A percentile compares a stretch with the other conserved stretches of the same genome.
These are phyloP conservation scores for Sylvia atricapilla DNA, from an alignment of 2,113 vertebrate genomes.

Conservation along the genomic window DNA sequence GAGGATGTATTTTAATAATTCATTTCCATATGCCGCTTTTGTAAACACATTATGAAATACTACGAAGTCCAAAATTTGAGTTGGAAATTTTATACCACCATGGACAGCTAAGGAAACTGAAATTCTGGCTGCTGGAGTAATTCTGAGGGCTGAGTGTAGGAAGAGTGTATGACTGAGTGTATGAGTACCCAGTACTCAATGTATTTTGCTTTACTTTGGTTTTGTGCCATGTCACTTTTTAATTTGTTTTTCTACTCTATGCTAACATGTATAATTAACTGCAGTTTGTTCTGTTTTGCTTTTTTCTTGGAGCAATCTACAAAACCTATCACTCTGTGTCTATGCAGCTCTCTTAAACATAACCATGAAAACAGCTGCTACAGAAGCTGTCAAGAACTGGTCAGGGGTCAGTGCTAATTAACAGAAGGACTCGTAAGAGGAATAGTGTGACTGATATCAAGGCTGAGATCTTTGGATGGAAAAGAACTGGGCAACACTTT, in stretches of 20 bases:
- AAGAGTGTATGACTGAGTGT: background rate
- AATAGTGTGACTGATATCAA: background rate
- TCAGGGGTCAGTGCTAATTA: constrained; percentile 8
- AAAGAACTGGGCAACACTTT: background rate
- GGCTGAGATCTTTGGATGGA: background rate
- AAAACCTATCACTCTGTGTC: background rate
- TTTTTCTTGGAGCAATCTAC: background rate
- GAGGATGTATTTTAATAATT: background rate
- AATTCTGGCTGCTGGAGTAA: background rate
- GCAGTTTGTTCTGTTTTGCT: background rate
- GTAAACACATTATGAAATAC: background rate
- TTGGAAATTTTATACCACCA: background rate
- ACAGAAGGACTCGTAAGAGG: background rate
- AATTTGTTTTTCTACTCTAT: background rate
- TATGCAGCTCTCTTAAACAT: background rate
- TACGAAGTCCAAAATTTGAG: background rate
- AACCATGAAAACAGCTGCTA: background rate
- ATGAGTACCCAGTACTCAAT: background rate
- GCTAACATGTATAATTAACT: background rate
- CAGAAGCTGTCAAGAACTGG: background rate
- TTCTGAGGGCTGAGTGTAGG: background rate
- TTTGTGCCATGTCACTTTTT: background rate
- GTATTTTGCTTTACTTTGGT: background rate
- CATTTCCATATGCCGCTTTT: background rate
- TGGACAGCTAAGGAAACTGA: background rate